These are phyloP conservation scores for Leptinotarsa undecemlineata DNA, from an alignment of 1,140 invertebrate genomes.

Conservation along the genomic window DNA sequence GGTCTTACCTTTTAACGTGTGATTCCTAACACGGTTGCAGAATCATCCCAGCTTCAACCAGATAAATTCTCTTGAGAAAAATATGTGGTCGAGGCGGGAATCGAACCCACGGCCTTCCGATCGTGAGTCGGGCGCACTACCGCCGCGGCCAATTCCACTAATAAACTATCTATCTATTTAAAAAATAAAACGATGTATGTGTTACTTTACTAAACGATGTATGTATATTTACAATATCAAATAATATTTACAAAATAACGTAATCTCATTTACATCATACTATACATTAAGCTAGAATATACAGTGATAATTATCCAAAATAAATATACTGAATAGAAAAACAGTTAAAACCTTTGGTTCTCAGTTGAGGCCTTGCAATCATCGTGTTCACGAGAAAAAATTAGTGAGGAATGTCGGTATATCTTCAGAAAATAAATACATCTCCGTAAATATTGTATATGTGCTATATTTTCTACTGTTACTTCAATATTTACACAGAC, in stretches of 20 bases:
- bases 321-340: conserved; percentile 11
- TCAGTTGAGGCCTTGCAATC: conserved; percentile 7
- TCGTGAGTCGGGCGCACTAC: no score
- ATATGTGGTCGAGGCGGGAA: no score
- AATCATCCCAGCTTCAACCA: no score
- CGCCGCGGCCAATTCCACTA: no score
- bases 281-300: conserved; percentile 16
- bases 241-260: not conserved
- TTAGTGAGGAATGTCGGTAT: conserved; percentile 8
- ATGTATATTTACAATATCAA: no score
- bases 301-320: conserved; percentile 6
- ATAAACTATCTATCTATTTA: no score
- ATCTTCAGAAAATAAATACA: conserved; percentile 5
- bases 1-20: no score
- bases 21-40: no score
- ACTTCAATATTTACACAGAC: not conserved
- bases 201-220: no score
- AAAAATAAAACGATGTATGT: no score
- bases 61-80: no score
- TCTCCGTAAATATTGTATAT: not conserved
- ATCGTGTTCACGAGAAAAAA: conserved; percentile 5
- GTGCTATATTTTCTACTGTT: conserved; percentile 3
- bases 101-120: no score
- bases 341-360: conserved; percentile 20
- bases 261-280: conserved; percentile 6